phyloP scores from a whole-genome alignment of 2,113 vertebrate species.

The Stegastes partitus region DNA sequence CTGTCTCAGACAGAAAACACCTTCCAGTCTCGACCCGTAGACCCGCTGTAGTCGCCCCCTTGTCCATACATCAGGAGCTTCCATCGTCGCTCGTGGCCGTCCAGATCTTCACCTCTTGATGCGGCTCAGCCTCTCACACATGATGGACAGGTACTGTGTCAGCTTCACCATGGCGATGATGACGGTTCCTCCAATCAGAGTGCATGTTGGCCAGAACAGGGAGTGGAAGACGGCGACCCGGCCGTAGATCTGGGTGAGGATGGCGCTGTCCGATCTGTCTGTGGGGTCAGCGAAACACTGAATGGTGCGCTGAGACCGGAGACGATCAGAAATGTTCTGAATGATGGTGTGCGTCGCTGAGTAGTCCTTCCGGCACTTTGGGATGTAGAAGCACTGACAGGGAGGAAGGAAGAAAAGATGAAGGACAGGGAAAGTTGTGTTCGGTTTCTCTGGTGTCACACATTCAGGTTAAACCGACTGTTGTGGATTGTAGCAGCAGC shows the following conservation, averaged over 20 bases:
- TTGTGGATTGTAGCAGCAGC: too few relatives aligned
- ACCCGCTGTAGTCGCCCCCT: not conserved
- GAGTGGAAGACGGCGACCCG: conserved; percentile 90
- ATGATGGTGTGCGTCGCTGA: conserved; percentile 87
- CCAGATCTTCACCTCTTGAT: conserved; percentile 88
- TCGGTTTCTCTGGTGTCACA: not conserved
- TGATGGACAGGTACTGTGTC: conserved; percentile 94
- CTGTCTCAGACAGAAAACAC: conserved; percentile 5
- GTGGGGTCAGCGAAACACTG: conserved; percentile 90
- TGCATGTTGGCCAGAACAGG: conserved; percentile 94
- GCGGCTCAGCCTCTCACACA: conserved; percentile 90
- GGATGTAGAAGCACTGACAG: conserved; percentile 92
- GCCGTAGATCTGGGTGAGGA: conserved; percentile 92
- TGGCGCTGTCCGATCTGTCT: conserved; percentile 88
- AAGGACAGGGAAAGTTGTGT: not conserved
- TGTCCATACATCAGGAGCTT: not conserved
- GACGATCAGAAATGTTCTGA: conserved; percentile 90
- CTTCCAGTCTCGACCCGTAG: not conserved
- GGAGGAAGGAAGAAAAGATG: conserved; percentile 14
- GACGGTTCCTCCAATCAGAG: conserved; percentile 88
- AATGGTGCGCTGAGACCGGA: conserved; percentile 89
- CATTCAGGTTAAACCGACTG: too few relatives aligned
- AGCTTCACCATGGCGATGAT: conserved; percentile 96
- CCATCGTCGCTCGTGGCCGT: not conserved
- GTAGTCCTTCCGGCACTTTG: conserved; percentile 92